Evolutionary conservation across 2,113 vertebrate genomes (phyloP).

Genomic region (Balaenoptera acutorostrata): DNA sequence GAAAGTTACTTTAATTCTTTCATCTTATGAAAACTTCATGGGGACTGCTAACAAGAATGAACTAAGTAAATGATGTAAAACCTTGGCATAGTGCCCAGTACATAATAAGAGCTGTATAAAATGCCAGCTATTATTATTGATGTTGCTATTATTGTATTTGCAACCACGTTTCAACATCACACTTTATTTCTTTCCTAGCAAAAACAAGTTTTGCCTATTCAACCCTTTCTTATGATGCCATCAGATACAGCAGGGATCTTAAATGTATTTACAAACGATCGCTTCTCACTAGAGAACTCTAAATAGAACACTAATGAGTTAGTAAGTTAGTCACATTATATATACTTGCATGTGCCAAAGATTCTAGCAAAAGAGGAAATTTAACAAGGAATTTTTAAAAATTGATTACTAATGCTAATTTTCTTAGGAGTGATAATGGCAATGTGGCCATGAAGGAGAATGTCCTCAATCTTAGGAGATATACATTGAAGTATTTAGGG

Average conservation of each 20-base stretch:
- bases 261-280: background rate
- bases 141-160: background rate
- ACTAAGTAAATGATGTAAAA: background rate
- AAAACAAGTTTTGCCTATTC: background rate
- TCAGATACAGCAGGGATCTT: background rate
- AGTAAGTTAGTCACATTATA: background rate
- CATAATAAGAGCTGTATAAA: background rate
- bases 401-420: background rate
- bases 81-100: background rate
- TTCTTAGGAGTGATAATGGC: background rate
- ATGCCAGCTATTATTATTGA: background rate
- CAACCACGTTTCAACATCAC: background rate
- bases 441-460: background rate
- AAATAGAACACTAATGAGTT: background rate
- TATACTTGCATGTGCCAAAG: background rate
- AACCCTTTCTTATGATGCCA: background rate
- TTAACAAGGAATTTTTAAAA: background rate
- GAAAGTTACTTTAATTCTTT: background rate
- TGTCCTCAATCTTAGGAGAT: background rate
- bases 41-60: background rate
- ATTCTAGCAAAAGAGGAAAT: background rate
- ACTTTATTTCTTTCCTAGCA: background rate
- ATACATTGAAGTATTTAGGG: fast-evolving
- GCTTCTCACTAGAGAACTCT: background rate
- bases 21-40: background rate